phyloP scores from a whole-genome alignment of 2,888 invertebrate genomes.

The Beris morrisii region DNA sequence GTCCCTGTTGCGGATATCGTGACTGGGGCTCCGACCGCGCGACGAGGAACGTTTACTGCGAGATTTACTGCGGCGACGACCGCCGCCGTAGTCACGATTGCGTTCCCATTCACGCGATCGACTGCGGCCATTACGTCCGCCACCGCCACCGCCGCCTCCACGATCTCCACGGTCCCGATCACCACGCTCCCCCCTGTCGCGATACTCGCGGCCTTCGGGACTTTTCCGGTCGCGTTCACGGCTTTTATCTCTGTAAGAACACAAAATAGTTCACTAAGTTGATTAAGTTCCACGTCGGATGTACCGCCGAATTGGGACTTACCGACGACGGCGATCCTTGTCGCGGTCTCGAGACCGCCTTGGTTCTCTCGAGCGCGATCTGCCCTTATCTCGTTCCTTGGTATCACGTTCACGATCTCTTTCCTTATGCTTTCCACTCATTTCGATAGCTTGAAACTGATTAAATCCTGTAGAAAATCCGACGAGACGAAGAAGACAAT shows the following conservation, averaged over 20 bases:
- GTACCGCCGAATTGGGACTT: conserved; percentile 3
- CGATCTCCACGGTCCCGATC: conserved; percentile 41
- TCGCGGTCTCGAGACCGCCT: conserved; percentile 46
- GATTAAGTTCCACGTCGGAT: conserved; percentile 43
- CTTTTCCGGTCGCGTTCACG: conserved; percentile 42
- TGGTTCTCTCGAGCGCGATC: conserved; percentile 38
- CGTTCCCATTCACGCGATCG: conserved; percentile 42
- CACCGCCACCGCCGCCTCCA: conserved; percentile 52
- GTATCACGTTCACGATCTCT: conserved; percentile 49
- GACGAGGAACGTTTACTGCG: conserved; percentile 30
- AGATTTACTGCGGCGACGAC: conserved; percentile 39
- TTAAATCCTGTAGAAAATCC: neutral
- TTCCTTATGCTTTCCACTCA: conserved; percentile 44
- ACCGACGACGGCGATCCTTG: conserved; percentile 55
- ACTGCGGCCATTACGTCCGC: conserved; percentile 46
- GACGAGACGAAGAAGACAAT: neutral
- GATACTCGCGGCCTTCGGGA: conserved; percentile 10
- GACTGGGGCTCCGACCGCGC: conserved; percentile 48
- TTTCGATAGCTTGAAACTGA: conserved; percentile 42
- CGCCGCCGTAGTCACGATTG: conserved; percentile 43
- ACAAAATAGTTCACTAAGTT: neutral
- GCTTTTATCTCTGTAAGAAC: conserved; percentile 29
- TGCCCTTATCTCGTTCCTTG: conserved; percentile 48
- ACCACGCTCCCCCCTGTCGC: conserved; percentile 45
- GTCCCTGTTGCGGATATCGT: conserved; percentile 51